A percentile compares a stretch with the other conserved stretches of the same genome.
phyloP scores from a whole-genome alignment of 2,888 invertebrate genomes.

The Mimas tiliae region DNA sequence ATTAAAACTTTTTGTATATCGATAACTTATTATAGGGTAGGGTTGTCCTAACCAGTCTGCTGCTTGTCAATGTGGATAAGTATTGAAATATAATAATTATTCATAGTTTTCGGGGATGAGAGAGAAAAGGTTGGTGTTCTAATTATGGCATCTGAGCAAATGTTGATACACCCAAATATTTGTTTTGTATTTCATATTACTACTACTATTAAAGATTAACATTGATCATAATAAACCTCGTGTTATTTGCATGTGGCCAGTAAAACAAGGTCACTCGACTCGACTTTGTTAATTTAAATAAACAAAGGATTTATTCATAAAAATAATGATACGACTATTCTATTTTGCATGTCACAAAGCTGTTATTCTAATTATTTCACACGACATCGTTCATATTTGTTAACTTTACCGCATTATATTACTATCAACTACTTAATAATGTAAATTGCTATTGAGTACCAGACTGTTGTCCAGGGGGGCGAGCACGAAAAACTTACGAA shows the following conservation, averaged over 20 bases:
- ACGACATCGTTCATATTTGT: neutral
- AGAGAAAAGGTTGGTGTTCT: no score
- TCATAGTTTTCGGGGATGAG: neutral
- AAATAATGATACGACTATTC: neutral
- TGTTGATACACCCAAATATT: constrained; percentile 2
- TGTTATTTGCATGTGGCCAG: neutral
- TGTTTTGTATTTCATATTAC: neutral
- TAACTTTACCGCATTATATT: neutral
- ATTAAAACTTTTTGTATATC: neutral
- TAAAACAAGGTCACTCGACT: neutral
- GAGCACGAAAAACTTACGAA: no score
- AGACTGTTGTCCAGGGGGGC: no score
- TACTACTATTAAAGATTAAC: no score
- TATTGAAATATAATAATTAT: neutral
- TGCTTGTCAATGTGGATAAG: no score
- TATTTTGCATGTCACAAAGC: neutral
- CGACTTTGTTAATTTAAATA: neutral
- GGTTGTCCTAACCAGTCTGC: no score
- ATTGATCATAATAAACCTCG: neutral
- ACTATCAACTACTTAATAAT: no score
- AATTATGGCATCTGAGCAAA: no score
- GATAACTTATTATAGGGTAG: neutral
- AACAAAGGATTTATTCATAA: constrained; percentile 1
- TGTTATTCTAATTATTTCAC: neutral
- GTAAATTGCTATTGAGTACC: no score